Conservation (phyloP, 2,888 invertebrate species). For the Pterostichus niger region DNA sequence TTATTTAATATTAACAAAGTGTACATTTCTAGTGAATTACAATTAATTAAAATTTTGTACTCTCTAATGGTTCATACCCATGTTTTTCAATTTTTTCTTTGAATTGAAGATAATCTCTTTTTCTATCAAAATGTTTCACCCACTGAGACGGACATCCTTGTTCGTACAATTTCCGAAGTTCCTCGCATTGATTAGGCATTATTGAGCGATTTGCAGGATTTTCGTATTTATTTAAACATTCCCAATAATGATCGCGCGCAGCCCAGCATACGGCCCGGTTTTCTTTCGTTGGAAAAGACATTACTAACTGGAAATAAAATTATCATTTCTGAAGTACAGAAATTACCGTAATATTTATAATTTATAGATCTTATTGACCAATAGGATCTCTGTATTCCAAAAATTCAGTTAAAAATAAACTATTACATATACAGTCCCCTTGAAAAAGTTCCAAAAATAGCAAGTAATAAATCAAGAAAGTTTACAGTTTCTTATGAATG, state of each 20-base stretch:
- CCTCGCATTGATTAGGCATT: constrained; percentile 81
- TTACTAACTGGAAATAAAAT: constrained; percentile 73
- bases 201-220: constrained; percentile 80
- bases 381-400: constrained; percentile 3
- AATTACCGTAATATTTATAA: constrained; percentile 36
- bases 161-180: constrained; percentile 87
- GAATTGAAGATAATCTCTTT: constrained; percentile 91
- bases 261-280: constrained; percentile 91
- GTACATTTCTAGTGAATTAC: constrained; percentile 7
- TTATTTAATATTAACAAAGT: constrained; percentile 57
- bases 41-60: constrained; percentile 73
- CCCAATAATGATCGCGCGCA: constrained; percentile 92
- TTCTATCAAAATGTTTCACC: constrained; percentile 97
- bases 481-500: constrained; percentile 26
- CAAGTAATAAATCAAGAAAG: constrained; percentile 23
- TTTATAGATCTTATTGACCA: constrained; percentile 52
- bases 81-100: constrained; percentile 92
- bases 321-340: constrained; percentile 24
- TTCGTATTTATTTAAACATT: constrained; percentile 87
- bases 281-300: constrained; percentile 91
- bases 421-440: constrained; percentile 45
- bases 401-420: constrained; percentile 52
- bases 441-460: constrained; percentile 60
- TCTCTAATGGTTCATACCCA: constrained; percentile 89
- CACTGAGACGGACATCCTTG: constrained; percentile 89